Base-by-base conservation (phyloP, 64 coral and sea anemone species). In the Dendrophyllia cribrosa region DNA sequence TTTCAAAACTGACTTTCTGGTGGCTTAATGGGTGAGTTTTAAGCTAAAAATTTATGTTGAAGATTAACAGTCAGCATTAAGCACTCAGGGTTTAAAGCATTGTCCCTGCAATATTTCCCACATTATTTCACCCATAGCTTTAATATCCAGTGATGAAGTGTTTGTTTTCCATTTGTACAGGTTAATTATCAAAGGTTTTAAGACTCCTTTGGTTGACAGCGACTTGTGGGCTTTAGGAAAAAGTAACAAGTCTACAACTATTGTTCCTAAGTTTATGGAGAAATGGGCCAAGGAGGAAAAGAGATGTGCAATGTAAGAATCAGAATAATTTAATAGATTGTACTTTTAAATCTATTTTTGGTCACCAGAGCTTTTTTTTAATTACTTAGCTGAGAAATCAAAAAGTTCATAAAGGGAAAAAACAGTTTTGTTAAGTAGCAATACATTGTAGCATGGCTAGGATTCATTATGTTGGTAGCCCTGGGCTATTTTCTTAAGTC, bases 1-100 rank as follows among this genome's bases (percentile, higher is more conserved):
- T 96, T 16, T 96, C 94, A 49, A 92, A 76, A 55, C 59, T 96
- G 56, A 92, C 94, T 19, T 96, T 96, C 59, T 96, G 94, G 94
- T 96, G 94, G 94, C 61, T 96, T 9, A 96, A 92, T 52, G 74
- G 94, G 94, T 96, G 73, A 59, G 86, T 4, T 5, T 17, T n/a
- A n/a, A 75, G 5, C 14, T 56, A 9, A 5, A 34, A 1, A 34
- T 34, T 56, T 56, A 9, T 56, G 53, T 56, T 56, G 2, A 12
- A 56, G 12, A 56, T 56, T 6, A 56, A 1, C 53, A 3, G 7
- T 56, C 1, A 56, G 12, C 53, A 34, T 34, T 34, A 34, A 56
- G 53, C 53, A 1, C 3, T 56, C 12, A 56, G 12, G 7, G 7
- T 12, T 56, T 56, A 56, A 7, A 9, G 7, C 5, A 9, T 9